phyloP scores from a whole-genome alignment of 2,113 vertebrate genomes.

The Psephotus haematonotus region DNA sequence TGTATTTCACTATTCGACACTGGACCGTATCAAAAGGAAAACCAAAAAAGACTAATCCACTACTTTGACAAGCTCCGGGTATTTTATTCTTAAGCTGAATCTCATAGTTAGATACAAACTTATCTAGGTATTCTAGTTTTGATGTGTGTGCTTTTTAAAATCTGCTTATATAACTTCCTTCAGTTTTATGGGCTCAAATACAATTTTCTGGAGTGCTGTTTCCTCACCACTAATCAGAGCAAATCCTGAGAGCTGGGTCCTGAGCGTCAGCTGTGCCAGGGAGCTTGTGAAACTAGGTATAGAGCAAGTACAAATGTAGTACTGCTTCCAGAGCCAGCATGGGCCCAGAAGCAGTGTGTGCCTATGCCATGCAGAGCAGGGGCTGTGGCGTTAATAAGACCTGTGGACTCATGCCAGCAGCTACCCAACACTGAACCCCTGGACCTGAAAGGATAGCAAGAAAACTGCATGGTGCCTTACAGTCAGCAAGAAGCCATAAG shows the following conservation, averaged over 20 bases:
- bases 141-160: not conserved
- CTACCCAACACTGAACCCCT: not conserved
- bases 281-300: not conserved
- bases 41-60: not conserved
- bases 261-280: not conserved
- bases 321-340: not conserved
- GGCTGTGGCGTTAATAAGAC: not conserved
- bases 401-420: not conserved
- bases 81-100: not conserved
- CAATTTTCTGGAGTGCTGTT: not conserved
- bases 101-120: not conserved
- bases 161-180: not conserved
- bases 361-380: not conserved
- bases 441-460: not conserved
- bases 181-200: not conserved
- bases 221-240: not conserved
- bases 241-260: not conserved
- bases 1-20: not conserved
- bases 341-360: not conserved
- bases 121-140: not conserved
- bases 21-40: not conserved
- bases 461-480: not conserved
- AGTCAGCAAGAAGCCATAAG: not conserved
- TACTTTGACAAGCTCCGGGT: not conserved
- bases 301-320: not conserved